Percentiles rank a stretch among this genome's conserved stretches.
Conservation (phyloP, 2,113 vertebrate genomes). For the Callocephalon fimbriatum region DNA sequence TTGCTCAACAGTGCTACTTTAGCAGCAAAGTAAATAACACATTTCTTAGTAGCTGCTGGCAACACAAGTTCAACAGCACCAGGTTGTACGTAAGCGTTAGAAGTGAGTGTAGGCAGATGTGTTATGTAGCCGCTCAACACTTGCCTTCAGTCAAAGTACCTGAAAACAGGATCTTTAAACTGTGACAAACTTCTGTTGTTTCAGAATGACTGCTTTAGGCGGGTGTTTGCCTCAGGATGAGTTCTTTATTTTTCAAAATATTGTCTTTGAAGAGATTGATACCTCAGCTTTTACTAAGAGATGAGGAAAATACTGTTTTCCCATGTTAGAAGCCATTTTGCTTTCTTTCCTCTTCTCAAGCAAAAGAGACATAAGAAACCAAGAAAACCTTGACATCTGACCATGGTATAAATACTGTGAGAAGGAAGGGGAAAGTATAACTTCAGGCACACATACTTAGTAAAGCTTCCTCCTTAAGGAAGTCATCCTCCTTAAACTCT, state of each 20-base stretch:
- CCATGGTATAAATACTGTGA: not conserved
- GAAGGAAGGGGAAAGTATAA: not conserved
- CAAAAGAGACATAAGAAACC: not conserved
- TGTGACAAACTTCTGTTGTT: not conserved
- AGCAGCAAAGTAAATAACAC: not conserved
- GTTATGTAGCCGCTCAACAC: rapidly evolving
- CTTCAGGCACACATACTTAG: not conserved
- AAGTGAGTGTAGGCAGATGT: not conserved
- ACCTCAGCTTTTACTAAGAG: not conserved
- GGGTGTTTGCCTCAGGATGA: not conserved
- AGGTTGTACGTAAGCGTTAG: not conserved
- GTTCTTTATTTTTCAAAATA: not conserved
- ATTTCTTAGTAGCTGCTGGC: not conserved
- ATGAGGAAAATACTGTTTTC: not conserved
- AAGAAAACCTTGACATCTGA: not conserved
- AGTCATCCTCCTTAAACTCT: not conserved
- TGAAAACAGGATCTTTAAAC: not conserved
- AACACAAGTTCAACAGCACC: not conserved
- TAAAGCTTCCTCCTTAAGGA: not conserved
- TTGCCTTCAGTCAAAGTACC: not conserved
- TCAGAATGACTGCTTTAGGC: not conserved
- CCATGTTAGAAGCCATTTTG: not conserved
- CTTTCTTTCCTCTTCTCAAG: not conserved
- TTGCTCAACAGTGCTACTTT: not conserved
- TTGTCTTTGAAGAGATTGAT: not conserved